Base-by-base conservation (phyloP, 2,888 invertebrate genomes). In the Campoplex capitator region DNA sequence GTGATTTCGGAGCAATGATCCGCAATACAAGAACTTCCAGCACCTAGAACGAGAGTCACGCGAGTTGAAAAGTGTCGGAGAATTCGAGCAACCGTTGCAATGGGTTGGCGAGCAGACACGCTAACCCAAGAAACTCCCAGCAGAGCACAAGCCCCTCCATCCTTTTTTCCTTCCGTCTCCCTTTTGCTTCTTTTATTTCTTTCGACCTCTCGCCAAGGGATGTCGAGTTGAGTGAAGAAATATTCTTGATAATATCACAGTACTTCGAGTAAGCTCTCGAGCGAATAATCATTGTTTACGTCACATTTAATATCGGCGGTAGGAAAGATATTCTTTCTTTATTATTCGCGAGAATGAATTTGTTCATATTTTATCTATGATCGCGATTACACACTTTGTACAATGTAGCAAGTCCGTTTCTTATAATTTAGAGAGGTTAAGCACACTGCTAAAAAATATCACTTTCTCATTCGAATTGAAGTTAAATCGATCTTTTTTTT, bases 111-210 rank as follows among this genome's bases (percentile, higher is more conserved):
- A 76, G 78, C 75, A 42, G 54, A 71, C 79, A 84, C 87, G 83
- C 68, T 73, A 82, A 80, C 84, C 67, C 84, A 74, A 81, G 87
- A 85, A 88, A 86, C 85, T 76, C 71, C 68, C 76, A 85, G 89
- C 83, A 86, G 88, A 65, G 73, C 74, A 79, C 73, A 38, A 4
- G 4, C 38, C 35, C 70, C 32, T 51, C 79, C 45, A 70, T 70
- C 35, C 16, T 76, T 42, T 28, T 67, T 65, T 67, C 38, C 38
- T 87, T 84, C n/a, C n/a, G 11, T 32, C 35, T 38, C 56, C 86
- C 84, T 32, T 42, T 58, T 56, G 65, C 75, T 84, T 78, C 75
- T 67, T 83, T 73, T 75, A 70, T 79, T 81, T 71, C 35, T 32
- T 79, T 82, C 75, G 38, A 71, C 18, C 71, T 56, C 77, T 45